Evolutionary conservation across 2,113 vertebrate species (phyloP), one percentile per base, ranked within the genome.

Genomic region (Tricholaema leucomelas): DNA sequence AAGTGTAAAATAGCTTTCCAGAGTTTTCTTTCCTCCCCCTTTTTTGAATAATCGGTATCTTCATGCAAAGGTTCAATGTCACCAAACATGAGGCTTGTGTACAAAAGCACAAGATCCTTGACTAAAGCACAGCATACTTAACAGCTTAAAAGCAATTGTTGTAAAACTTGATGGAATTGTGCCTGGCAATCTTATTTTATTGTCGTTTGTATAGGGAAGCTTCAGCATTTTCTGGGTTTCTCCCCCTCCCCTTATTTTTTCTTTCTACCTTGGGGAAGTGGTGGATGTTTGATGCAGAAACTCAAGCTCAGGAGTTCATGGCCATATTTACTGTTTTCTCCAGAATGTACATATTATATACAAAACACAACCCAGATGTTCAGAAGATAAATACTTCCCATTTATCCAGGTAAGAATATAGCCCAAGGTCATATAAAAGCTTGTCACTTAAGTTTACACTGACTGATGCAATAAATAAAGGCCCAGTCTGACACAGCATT

Each of bases 71-170:
- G 95, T 96, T 97, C 96, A 96, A 96, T 97, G 96, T 96, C 95
- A 93, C 86, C 91, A 95, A 97, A 94, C 94, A 93, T 83, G 91
- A 94, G 79, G 94, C 72, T 93, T 97, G 85, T 94, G 88, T 95
- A 94, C 85, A 95, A 97, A 96, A 97, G 96, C 96, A 96, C 93
- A 96, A 95, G 95, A 97, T 97, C 95, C 96, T 97, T 97, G 95
- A 96, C 95, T 97, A 97, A 94, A 94, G 93, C 93, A 93, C 84
- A 96, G 83, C 87, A 40, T 96, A 95, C 96, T 96, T 96, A 96
- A 95, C 85, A 91, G 92, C 96, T 97, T 93, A 96, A 95, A 97
- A 94, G 96, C 95, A 92, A 97, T 96, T 96, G 94, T 96, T 96
- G 92, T 96, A 95, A 96, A 96, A 96, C 95, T 94, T 96, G 92